phyloP scores from a whole-genome alignment of 2,888 invertebrate species.

The Laothoe populi region DNA sequence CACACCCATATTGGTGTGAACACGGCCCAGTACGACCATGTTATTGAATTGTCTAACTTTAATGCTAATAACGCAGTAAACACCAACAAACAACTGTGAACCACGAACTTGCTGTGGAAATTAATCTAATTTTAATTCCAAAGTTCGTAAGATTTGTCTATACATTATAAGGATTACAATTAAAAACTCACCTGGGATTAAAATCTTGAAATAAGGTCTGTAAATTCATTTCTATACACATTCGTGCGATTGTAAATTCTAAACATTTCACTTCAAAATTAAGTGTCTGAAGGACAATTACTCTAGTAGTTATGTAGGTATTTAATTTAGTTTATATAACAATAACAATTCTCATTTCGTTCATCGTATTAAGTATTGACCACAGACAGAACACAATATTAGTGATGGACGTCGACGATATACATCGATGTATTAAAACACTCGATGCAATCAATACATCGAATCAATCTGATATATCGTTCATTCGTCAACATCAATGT shows the following conservation, averaged over 20 bases:
- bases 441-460: too few species aligned
- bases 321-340: constrained; percentile 30
- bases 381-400: too few species aligned
- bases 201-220: constrained; percentile 96
- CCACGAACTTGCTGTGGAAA: constrained; percentile 96
- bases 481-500: too few species aligned
- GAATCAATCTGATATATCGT: too few species aligned
- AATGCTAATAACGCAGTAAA: constrained; percentile 96
- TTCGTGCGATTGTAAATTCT: constrained; percentile 52
- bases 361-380: not conserved
- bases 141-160: constrained; percentile 31
- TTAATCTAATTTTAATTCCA: constrained; percentile 51
- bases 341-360: constrained; percentile 34
- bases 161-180: constrained; percentile 35
- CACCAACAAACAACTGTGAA: constrained; percentile 95
- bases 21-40: constrained; percentile 98
- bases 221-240: constrained; percentile 90
- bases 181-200: constrained; percentile 90
- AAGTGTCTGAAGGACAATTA: constrained; percentile 34
- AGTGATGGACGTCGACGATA: too few species aligned
- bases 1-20: constrained; percentile 99
- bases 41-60: constrained; percentile 93
- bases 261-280: constrained; percentile 55
- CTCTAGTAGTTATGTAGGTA: constrained; percentile 23
- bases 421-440: too few species aligned